Conservation (phyloP, 1,140 invertebrate species). For the Bilobella aurantiaca region DNA sequence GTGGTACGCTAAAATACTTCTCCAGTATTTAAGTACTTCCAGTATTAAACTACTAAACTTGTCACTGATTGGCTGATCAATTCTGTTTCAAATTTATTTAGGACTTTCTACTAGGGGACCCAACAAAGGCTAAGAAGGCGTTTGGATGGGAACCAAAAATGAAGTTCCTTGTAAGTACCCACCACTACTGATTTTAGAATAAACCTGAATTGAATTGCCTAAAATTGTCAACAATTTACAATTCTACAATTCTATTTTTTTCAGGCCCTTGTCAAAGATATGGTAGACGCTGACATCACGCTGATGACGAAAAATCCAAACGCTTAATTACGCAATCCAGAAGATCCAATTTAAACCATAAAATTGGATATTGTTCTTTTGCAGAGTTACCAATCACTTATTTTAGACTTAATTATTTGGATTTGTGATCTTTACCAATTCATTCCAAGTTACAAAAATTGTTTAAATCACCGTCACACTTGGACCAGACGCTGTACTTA, state of each 20-base stretch:
- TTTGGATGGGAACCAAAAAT: slow-evolving; percentile 81
- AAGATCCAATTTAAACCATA: not conserved
- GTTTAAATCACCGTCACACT: too few species aligned
- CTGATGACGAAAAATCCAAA: slow-evolving; percentile 87
- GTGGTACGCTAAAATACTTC: slow-evolving; percentile 70
- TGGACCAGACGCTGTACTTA: too few species aligned
- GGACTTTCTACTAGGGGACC: slow-evolving; percentile 81
- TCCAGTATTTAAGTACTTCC: not conserved
- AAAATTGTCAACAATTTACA: not conserved
- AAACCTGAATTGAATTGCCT: slow-evolving; percentile 18
- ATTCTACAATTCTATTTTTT: not conserved
- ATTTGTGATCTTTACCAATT: too few species aligned
- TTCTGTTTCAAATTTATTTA: slow-evolving; percentile 41
- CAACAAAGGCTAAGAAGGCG: slow-evolving; percentile 72
- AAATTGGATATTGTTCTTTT: not conserved
- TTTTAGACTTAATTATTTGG: too few species aligned
- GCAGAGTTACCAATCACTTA: too few species aligned
- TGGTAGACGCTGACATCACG: slow-evolving; percentile 86
- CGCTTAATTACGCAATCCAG: slow-evolving; percentile 47
- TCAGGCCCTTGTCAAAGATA: slow-evolving; percentile 79
- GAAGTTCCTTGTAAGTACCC: slow-evolving; percentile 63
- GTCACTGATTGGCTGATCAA: not conserved
- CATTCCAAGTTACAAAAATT: too few species aligned
- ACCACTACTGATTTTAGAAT: too few species aligned
- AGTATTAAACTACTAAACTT: not conserved